Evolutionary conservation across 1,140 invertebrate genomes (phyloP), one percentile per base, ranked within the genome.

Genomic region (Caenorhabditis inopinata): DNA sequence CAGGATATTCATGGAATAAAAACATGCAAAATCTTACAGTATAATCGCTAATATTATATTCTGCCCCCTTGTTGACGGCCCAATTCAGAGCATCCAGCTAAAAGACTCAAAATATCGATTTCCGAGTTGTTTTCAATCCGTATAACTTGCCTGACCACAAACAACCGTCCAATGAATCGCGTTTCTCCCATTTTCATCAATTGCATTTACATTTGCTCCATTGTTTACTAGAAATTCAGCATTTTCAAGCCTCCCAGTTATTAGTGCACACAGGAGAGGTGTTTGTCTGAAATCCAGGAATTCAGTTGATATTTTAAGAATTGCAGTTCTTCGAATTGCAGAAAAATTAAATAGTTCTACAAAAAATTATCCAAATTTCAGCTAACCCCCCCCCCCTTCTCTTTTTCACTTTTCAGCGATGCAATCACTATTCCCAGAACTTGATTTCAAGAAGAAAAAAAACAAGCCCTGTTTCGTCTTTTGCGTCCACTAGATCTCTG

Each of bases 121-220:
- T 58, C 51, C 0, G 25, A 11, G 6, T 25, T 1, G n/a, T 58
- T 32, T 4, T 42, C 38, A 42, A 14, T 42, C 38, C 38, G 2
- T 29, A 2, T 1, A 16, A 32, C 51, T 58, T 0, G 32, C 51
- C 51, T 68, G 58, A 0, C 58, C 58, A 68, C 58, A 18, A 9
- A 68, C 58, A 11, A 68, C 58, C 23, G 58, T 21, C 58, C 58
- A 68, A 38, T 68, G 58, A 2, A 68, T 9, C 11, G 58, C 58
- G 21, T 68, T 68, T 21, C 58, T 35, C 21, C 58, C 58, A 6
- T 68, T 35, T 42, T 68, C 58, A 42, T 68, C 58, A 68, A 58
- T 38, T 1, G 58, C 58, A 68, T 68, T 23, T 29, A 42, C 58
- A 42, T 68, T 32, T 21, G 58, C 58, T 38, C 58, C 58, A 42